Base-by-base conservation (phyloP, 2,113 vertebrate species). In the Accipiter cooperii region DNA sequence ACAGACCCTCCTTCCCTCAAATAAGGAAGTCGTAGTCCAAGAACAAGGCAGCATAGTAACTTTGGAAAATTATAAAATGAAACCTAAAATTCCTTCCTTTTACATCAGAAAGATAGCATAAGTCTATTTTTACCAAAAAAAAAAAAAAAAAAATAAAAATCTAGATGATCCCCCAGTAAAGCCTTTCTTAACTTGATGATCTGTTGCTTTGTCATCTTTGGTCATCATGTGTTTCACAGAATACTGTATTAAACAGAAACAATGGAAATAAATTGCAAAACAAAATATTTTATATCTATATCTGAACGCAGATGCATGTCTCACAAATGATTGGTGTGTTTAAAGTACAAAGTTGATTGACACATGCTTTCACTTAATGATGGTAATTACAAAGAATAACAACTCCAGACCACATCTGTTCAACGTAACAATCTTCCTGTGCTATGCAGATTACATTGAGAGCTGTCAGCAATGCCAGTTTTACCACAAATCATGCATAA, bases 371-470 rank as follows among this genome's bases (percentile, higher is more conserved):
- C 98, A 98, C 98, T 98, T 99, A 99, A 99, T 99, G 99, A 99
- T 96, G 98, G 98, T 98, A 99, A 99, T 99, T 99, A 99, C 98
- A 96, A 99, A 99, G 98, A 99, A 99, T 98, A 99, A 99, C 99
- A 99, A 99, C 98, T 98, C 98, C 97, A 95, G 98, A 98, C 97
- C 98, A 98, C 98, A 98, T 99, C 99, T 99, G 99, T 97, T 99
- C 98, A 99, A 96, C 99, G 98, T 99, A 99, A 99, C 98, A 40
- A 89, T 96, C 97, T 96, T 96, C 97, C 95, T 95, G 97, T 91
- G 97, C 97, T 97, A 52, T 49, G 93, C 75, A 95, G 97, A 96
- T 97, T 97, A 98, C 97, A 97, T 73, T 77, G 97, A 96, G 98
- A 98, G 98, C 98, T 98, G 98, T 99, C 99, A 99, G 97, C 97